Evolutionary conservation across 2,888 invertebrate species (phyloP), one percentile per base, ranked within the genome.

Genomic region (Drosophila macrospina): DNA sequence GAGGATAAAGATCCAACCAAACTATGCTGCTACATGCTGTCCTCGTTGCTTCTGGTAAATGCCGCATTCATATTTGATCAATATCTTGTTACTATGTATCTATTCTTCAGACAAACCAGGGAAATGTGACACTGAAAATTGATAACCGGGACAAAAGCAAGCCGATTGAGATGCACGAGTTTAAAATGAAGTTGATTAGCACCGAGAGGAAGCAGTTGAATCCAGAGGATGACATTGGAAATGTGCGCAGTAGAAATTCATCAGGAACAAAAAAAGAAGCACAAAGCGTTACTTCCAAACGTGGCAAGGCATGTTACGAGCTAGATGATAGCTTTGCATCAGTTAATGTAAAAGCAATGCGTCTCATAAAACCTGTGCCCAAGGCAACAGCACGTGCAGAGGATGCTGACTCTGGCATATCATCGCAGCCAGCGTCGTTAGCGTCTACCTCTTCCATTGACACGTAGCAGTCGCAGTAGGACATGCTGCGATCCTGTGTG

Each of bases 171-270:
- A 52, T 81, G 60, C 48, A 75, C 5, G 80, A 91, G 28, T 70
- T 91, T 7, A 51, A 83, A 24, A 74, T 92, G 28, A 72, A 80
- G 13, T 56, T 92, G 0, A 16, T 89, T 4, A 88, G 80, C 55
- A 85, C 81, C 5, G 76, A 86, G 50, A 80, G 89, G 1, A 85
- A 87, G 52, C 74, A 85, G 30, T 64, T 92, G 2, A 82, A 91
- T 13, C 84, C 89, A 1, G 91, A 92, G 59, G 91, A 92, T 62
- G 90, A 91, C 32, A 86, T 91, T 57, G 91, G 90, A n/a, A 81
- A 85, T 69, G 55, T 82, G 34, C 55, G 42, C 7, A 55, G 11
- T 20, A 56, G 37, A 24, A 52, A 24, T 1, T 10, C 10, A n/a
- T 10, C 37, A 24, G 47, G 24, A 32, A 4, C 13, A 16, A 42